Evolutionary conservation across 1,140 invertebrate species (phyloP).

Genomic region (Paracyclopina nana): DNA sequence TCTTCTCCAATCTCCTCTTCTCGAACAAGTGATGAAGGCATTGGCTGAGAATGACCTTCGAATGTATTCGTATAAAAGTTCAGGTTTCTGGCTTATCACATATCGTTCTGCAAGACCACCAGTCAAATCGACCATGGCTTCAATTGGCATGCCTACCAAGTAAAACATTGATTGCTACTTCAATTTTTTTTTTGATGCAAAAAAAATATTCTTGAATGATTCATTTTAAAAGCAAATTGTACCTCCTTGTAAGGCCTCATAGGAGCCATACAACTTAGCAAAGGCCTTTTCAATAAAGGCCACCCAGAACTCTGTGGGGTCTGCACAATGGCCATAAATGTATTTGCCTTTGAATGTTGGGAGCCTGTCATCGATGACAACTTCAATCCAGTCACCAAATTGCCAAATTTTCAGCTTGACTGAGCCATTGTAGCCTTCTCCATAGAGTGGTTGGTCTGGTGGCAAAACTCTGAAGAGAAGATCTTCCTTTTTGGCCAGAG

Average conservation of each 20-base stretch:
- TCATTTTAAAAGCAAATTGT: no score
- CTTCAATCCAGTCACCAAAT: constrained; percentile 30
- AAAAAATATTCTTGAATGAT: no score
- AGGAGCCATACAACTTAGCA: constrained; percentile 24
- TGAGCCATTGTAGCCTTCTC: constrained; percentile 26
- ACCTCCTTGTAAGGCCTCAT: constrained; percentile 26
- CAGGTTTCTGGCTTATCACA: constrained; percentile 22
- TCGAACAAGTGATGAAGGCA: constrained; percentile 40
- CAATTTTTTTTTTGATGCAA: no score
- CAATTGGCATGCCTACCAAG: constrained; percentile 32
- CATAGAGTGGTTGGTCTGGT: constrained; percentile 19
- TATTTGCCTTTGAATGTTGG: constrained; percentile 27
- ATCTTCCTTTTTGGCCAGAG: constrained; percentile 27
- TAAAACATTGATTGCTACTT: no score
- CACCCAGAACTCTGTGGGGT: constrained; percentile 32
- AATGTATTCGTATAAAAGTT: neutral
- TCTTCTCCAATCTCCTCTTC: constrained; percentile 33
- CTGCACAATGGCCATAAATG: constrained; percentile 26
- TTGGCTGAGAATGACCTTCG: constrained; percentile 20
- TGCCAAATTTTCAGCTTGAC: constrained; percentile 31
- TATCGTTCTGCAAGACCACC: constrained; percentile 35
- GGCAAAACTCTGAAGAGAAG: constrained; percentile 28
- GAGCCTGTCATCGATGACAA: constrained; percentile 30
- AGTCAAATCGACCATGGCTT: constrained; percentile 39
- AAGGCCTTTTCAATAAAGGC: constrained; percentile 33